These are phyloP conservation scores for Dioctria linearis DNA, from an alignment of 2,888 invertebrate genomes.

Conservation along the genomic window DNA sequence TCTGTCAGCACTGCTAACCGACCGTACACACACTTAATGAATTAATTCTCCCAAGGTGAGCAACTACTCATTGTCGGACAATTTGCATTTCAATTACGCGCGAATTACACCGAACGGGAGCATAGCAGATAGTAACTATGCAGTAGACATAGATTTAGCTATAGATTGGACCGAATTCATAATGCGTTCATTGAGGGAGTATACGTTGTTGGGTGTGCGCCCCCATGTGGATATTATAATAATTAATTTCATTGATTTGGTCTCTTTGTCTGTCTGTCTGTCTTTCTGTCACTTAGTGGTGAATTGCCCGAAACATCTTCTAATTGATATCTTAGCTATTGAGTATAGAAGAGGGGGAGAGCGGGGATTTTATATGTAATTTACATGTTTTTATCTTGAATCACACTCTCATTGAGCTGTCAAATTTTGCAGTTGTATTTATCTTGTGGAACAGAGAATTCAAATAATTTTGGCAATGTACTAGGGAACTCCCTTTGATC, in stretches of 20 bases:
- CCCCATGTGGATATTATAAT: background rate
- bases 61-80: conserved; percentile 50
- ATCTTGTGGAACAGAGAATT: too few relatives aligned
- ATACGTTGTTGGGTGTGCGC: background rate
- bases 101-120: conserved; percentile 11
- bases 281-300: conserved; percentile 42
- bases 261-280: conserved; percentile 34
- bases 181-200: too few relatives aligned
- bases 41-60: conserved; percentile 49
- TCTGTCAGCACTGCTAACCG: conserved; percentile 44
- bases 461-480: too few relatives aligned
- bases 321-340: background rate
- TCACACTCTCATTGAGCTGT: background rate
- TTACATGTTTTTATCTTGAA: conserved; percentile 32
- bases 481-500: too few relatives aligned
- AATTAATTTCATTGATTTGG: conserved; percentile 44
- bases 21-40: conserved; percentile 38
- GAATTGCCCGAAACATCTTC: conserved; percentile 32
- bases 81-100: conserved; percentile 50
- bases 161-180: background rate
- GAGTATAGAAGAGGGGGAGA: background rate
- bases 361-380: conserved; percentile 22
- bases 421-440: too few relatives aligned
- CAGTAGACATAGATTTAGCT: background rate
- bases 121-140: background rate